Evolutionary conservation across 2,888 invertebrate species (phyloP).

Genomic region (Crioceris asparagi): DNA sequence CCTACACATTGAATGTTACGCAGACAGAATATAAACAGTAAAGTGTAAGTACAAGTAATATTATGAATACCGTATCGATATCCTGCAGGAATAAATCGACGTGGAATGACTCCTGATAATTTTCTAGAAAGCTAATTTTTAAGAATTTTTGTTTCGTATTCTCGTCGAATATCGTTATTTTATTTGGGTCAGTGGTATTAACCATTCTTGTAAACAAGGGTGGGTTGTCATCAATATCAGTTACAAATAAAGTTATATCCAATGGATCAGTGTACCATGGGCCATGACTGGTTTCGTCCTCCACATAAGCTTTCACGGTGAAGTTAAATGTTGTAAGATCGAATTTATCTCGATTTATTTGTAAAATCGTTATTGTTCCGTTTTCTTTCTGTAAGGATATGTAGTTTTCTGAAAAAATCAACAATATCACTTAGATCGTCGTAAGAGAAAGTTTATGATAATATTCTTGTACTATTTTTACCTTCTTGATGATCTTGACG

Average conservation of each 20-base stretch:
- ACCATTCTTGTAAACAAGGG: slow-evolving; percentile 33
- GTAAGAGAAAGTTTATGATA: too few species aligned
- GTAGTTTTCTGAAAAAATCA: slow-evolving; percentile 18
- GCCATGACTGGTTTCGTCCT: slow-evolving; percentile 14
- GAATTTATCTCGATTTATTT: slow-evolving; percentile 34
- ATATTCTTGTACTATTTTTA: too few species aligned
- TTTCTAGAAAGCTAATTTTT: slow-evolving; percentile 41
- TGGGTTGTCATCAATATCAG: slow-evolving; percentile 55
- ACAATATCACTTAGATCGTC: too few species aligned
- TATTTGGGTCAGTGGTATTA: too few species aligned
- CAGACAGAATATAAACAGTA: too few species aligned
- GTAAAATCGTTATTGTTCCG: slow-evolving; percentile 28
- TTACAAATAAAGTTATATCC: slow-evolving; percentile 34
- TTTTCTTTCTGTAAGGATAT: slow-evolving; percentile 22
- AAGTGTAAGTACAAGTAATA: too few species aligned
- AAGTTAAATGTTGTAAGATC: slow-evolving; percentile 24
- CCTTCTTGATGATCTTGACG: too few species aligned
- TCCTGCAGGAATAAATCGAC: slow-evolving; percentile 40
- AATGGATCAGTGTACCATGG: slow-evolving; percentile 1
- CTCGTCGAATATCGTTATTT: too few species aligned
- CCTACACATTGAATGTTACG: too few species aligned
- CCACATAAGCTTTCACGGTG: slow-evolving; percentile 30
- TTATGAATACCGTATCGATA: slow-evolving; percentile 35
- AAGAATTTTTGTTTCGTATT: slow-evolving; percentile 21
- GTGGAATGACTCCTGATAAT: slow-evolving; percentile 41